phyloP scores from a whole-genome alignment of 2,888 invertebrate species.

The Cryptophagus acutangulus region DNA sequence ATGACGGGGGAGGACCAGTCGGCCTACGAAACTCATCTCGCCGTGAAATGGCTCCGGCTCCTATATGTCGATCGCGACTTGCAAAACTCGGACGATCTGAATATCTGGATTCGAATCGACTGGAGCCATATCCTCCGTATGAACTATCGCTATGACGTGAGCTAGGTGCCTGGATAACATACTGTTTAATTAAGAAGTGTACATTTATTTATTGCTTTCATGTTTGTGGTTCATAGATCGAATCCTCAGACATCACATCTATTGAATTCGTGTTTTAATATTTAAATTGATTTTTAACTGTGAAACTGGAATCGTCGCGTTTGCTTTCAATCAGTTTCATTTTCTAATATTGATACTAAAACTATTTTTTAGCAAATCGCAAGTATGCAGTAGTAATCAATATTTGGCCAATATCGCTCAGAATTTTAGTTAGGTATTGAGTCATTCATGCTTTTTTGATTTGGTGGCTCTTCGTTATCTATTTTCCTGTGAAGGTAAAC shows the following conservation, averaged over 20 bases:
- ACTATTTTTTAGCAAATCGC: too few relatives aligned
- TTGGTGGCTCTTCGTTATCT: neutral
- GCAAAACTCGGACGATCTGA: neutral
- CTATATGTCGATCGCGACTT: conserved; percentile 4
- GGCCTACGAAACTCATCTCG: conserved; percentile 46
- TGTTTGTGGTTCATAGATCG: conserved; percentile 11
- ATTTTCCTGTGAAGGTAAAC: conserved; percentile 3
- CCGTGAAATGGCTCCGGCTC: conserved; percentile 32
- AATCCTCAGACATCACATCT: conserved; percentile 37
- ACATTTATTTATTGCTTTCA: conserved; percentile 11
- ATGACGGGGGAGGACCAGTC: conserved; percentile 30
- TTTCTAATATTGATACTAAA: too few relatives aligned
- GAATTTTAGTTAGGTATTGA: neutral
- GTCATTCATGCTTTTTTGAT: neutral
- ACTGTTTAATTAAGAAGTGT: conserved; percentile 22
- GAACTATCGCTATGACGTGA: conserved; percentile 41
- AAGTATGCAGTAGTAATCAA: too few relatives aligned
- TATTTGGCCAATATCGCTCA: neutral
- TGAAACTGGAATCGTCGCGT: too few relatives aligned
- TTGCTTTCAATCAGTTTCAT: too few relatives aligned
- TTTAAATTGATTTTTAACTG: too few relatives aligned
- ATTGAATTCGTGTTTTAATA: conserved; percentile 15
- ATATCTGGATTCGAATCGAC: conserved; percentile 52
- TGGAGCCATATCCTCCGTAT: conserved; percentile 41
- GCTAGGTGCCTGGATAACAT: conserved; percentile 46